A percentile compares a stretch with the other conserved stretches of the same genome.
Evolutionary conservation across 2,888 invertebrate genomes (phyloP).

Genomic region (Melanostoma scalare): DNA sequence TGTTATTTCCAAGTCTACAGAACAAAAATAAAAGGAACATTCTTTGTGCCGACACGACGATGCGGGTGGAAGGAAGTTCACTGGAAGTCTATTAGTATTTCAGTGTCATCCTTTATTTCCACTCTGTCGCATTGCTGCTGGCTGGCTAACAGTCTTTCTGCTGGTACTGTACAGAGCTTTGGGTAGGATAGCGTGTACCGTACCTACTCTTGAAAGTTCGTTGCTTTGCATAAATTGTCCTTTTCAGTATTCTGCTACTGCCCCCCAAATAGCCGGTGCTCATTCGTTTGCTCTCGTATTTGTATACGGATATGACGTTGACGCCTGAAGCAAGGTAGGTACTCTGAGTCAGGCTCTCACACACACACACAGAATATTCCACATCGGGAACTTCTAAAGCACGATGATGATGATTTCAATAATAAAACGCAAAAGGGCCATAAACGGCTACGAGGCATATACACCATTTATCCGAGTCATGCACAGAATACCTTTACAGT

Average conservation of each 20-base stretch:
- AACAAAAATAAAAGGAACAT: slow-evolving; percentile 23
- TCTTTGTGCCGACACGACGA: slow-evolving; percentile 30
- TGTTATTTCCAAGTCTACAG: not conserved
- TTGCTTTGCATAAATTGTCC: slow-evolving; percentile 73
- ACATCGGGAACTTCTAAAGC: slow-evolving; percentile 63
- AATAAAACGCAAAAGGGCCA: slow-evolving; percentile 60
- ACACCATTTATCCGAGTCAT: slow-evolving; percentile 54
- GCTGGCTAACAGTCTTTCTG: slow-evolving; percentile 54
- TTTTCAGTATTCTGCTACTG: slow-evolving; percentile 48
- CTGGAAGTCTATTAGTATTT: slow-evolving; percentile 73
- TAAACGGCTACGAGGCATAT: slow-evolving; percentile 54
- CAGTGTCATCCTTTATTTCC: slow-evolving; percentile 71
- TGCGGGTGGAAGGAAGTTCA: slow-evolving; percentile 63
- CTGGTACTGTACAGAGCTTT: slow-evolving; percentile 25
- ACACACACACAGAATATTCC: slow-evolving; percentile 45
- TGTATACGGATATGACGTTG: slow-evolving; percentile 45
- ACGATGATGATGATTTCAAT: slow-evolving; percentile 73
- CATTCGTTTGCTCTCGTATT: slow-evolving; percentile 49
- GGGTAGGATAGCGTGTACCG: slow-evolving; percentile 26
- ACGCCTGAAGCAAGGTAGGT: slow-evolving; percentile 56
- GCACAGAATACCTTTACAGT: slow-evolving; percentile 16
- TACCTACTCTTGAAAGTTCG: slow-evolving; percentile 59
- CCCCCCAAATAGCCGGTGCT: slow-evolving; percentile 6
- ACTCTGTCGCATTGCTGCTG: slow-evolving; percentile 69
- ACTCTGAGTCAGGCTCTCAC: slow-evolving; percentile 6